Evolutionary conservation across 2,113 vertebrate genomes (phyloP).

Genomic region (Lamprotornis superbus): DNA sequence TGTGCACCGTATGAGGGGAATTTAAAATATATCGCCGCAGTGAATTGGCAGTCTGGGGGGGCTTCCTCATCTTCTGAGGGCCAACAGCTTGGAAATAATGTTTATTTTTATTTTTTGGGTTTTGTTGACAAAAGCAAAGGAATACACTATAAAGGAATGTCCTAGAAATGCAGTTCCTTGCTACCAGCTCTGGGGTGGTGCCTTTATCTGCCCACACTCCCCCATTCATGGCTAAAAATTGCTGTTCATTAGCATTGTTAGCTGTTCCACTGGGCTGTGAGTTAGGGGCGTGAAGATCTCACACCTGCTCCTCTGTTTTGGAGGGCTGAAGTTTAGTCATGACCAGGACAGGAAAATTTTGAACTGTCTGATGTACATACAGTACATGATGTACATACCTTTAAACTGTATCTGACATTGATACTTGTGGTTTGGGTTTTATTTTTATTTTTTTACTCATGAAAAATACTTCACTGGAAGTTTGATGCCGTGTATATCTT

Average conservation of each 20-base stretch:
- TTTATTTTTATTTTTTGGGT: background rate
- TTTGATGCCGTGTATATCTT: accelerated
- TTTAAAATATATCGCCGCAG: accelerated
- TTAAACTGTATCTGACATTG: background rate
- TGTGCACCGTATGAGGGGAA: accelerated
- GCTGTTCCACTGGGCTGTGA: background rate
- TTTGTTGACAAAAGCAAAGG: background rate
- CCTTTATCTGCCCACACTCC: background rate
- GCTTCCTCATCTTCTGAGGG: background rate
- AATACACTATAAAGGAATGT: background rate
- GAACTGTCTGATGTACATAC: background rate
- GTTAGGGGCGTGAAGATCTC: background rate
- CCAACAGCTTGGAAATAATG: background rate
- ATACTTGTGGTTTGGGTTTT: background rate
- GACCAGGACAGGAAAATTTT: background rate
- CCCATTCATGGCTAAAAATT: background rate
- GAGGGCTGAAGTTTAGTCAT: background rate
- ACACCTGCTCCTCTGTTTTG: accelerated
- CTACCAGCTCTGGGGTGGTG: background rate
- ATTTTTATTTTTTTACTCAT: background rate
- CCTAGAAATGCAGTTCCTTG: background rate
- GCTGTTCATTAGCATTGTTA: background rate
- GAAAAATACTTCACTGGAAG: background rate
- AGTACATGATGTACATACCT: background rate
- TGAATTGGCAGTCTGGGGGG: background rate